Evolutionary conservation across 2,888 invertebrate genomes (phyloP), one percentile per base, ranked within the genome.

Genomic region (Tinea semifulvella): DNA sequence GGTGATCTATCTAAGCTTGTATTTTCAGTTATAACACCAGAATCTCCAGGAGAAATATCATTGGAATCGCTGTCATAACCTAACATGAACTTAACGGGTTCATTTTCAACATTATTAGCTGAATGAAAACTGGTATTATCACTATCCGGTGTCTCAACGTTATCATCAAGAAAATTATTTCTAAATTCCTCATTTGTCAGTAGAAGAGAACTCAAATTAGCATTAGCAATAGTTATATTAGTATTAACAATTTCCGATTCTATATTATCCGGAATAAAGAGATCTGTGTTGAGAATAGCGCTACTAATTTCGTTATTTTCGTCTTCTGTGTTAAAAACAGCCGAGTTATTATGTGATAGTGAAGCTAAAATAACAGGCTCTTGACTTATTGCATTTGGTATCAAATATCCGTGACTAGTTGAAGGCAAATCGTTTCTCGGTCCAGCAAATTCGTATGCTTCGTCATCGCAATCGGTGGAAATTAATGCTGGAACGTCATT

Each of bases 11-110:
- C 86, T 56, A 89, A 65, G 54, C 88, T 88, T 20, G 89, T 88
- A 50, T 88, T 89, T 61, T 89, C 89, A 17, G 89, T 89, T 57
- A 88, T 88, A 42, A 89, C 87, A 0, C 89, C 89, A 0, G 89
- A 89, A 60, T 89, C 89, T 0, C 53, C 75, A 0, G 79, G 71
- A 26, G 77, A 77, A 49, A 76, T 75, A 47, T 76, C 77, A 26
- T 49, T 48, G 1, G 44, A 44, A 7, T 82, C 81, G 46, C 80
- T 81, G 26, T 82, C 82, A 27, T 81, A 79, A 2, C 80, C 81
- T 40, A 82, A 56, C 66, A 76, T 72, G 51, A 82, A 81, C 51
- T 75, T 77, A 11, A 80, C 74, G 50, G 65, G 65, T 14, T 71
- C 72, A 17, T 57, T 57, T 2, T 57, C 46, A 10, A 68, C 50